Base-by-base conservation (phyloP, 53 echinoderm and acorn worm genomes). In the Luidia sarsii region DNA sequence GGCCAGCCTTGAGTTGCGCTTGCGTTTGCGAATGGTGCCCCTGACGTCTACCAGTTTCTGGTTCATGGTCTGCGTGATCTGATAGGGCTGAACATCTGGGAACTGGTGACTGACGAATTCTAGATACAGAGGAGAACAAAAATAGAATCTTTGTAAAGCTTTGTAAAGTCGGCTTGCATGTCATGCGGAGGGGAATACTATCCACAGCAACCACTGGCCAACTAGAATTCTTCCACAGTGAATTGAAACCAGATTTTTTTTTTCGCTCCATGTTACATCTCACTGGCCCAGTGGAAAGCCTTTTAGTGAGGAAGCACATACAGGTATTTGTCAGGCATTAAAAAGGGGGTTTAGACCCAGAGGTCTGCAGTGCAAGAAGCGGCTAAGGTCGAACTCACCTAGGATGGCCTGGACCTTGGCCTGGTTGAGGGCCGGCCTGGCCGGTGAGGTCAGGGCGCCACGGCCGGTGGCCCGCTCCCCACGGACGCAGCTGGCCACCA, bases 11-110 rank as follows among this genome's bases (percentile, higher is more conserved):
- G n/a, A n/a, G n/a, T n/a, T n/a, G n/a, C n/a, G 55, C 24, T 23
- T 53, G 0, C 27, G 37, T 31, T 60, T 75, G 20, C 36, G 55
- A 27, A 75, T 57, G 29, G 43, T 75, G 16, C 75, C 59, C 45
- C 87, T 50, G 22, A 87, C 87, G 27, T 87, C 87, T 1, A 81
- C 87, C 34, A 87, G 64, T 45, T 81, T 87, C 55, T 87, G 87
- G 48, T 81, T 70, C 81, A 87, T 81, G 2, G 71, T 81, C 28
- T 81, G 71, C 41, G 71, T 87, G 6, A 87, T 81, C 64, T 81
- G 81, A 36, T 71, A 81, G 6, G 68, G 81, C 24, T 87, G 87
- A 16, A 87, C 39, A 10, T 81, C 65, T 11, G 71, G 72, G 56
- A 87, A 87, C 20, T 81, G 71, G 33, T 34, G 19, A 51, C 64